Percentiles rank a stretch among this genome's conserved stretches.
phyloP scores from a whole-genome alignment of 2,797 vertebrate species.

The Scyliorhinus canicula region DNA sequence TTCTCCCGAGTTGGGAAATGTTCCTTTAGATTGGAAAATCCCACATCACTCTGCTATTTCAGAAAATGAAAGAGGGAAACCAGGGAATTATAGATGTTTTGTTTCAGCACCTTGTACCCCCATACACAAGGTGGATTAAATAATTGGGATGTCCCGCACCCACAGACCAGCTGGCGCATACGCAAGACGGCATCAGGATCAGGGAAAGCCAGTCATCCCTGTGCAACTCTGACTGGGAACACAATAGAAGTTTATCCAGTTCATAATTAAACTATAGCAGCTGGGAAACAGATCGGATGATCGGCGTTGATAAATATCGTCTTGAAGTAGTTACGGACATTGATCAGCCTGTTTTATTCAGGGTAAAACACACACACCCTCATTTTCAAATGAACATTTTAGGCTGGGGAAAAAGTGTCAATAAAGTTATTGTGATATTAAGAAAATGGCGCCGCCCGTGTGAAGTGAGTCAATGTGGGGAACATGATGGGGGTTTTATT shows the following conservation, averaged over 20 bases:
- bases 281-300: background rate
- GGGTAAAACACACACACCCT: too few species aligned
- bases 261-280: too few species aligned
- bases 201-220: background rate
- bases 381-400: background rate
- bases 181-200: too few species aligned
- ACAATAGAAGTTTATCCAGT: background rate
- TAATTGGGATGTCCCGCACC: background rate
- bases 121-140: too few species aligned
- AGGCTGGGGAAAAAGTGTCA: background rate
- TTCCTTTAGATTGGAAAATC: too few species aligned
- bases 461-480: background rate
- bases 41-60: too few species aligned
- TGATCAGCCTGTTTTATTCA: background rate
- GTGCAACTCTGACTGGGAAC: background rate
- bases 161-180: background rate
- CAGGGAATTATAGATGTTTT: too few species aligned
- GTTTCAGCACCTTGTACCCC: background rate
- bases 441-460: background rate
- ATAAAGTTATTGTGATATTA: background rate
- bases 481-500: background rate
- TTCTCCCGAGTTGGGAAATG: too few species aligned
- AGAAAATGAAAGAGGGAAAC: too few species aligned
- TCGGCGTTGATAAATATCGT: background rate
- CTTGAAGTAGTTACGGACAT: background rate